phyloP scores from a whole-genome alignment of 2,797 vertebrate species.

The Acridotheres tristis region DNA sequence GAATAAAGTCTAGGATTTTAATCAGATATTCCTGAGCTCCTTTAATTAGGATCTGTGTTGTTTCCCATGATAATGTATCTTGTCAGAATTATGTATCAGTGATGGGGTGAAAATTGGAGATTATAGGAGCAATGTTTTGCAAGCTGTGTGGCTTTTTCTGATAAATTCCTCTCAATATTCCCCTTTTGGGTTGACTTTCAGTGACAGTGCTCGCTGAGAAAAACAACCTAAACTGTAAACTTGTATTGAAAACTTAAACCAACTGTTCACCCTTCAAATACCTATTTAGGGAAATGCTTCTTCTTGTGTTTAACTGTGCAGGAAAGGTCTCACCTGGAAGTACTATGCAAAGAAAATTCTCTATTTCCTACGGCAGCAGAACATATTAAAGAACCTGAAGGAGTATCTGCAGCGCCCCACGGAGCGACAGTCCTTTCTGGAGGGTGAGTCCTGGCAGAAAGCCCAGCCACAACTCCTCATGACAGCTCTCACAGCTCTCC shows the following conservation, averaged over 20 bases:
- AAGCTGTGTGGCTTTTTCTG: not conserved
- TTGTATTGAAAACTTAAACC: not conserved
- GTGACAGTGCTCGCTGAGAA: not conserved
- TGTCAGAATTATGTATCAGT: not conserved
- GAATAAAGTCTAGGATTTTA: not conserved
- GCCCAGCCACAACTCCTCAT: rapidly evolving
- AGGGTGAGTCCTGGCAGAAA: constrained; percentile 78
- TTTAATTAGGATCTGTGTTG: not conserved
- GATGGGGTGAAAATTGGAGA: not conserved
- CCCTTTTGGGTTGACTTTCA: not conserved
- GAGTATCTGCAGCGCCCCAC: constrained; percentile 86
- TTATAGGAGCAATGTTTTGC: not conserved
- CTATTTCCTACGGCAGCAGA: constrained; percentile 95
- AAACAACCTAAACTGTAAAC: not conserved
- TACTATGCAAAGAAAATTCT: constrained; percentile 99
- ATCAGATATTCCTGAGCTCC: not conserved
- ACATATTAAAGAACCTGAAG: constrained; percentile 91
- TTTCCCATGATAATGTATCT: not conserved
- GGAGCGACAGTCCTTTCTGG: constrained; percentile 86
- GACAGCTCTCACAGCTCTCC: not conserved
- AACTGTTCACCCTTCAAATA: not conserved
- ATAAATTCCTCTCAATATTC: not conserved
- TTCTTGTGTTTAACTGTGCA: constrained; percentile 63
- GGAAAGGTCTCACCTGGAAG: constrained; percentile 94
- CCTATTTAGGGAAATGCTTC: not conserved